phyloP scores from a whole-genome alignment of 2,797 vertebrate species.

The Onychomys leucogaster region DNA sequence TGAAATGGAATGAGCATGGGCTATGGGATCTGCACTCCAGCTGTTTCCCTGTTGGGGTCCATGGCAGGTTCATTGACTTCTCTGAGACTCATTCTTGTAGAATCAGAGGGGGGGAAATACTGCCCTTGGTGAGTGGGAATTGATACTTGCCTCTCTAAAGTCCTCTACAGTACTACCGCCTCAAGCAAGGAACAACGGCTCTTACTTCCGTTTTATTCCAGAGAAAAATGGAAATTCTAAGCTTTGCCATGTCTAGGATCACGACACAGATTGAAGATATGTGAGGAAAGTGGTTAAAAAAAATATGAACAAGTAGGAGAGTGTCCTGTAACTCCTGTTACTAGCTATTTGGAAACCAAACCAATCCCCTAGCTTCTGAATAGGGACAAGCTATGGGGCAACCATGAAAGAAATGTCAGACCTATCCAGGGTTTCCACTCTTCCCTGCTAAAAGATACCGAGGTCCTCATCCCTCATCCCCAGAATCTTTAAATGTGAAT shows the following conservation, averaged over 20 bases:
- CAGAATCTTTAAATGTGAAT: neutral
- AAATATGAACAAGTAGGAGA: neutral
- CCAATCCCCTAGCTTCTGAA: neutral
- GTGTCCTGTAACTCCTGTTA: neutral
- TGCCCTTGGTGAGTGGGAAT: neutral
- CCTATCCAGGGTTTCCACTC: neutral
- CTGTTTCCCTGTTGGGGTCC: neutral
- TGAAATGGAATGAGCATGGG: neutral
- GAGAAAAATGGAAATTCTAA: neutral
- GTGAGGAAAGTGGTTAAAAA: neutral
- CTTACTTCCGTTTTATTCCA: neutral
- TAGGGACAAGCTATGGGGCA: neutral
- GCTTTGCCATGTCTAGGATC: neutral
- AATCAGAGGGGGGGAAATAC: neutral
- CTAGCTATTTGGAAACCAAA: neutral
- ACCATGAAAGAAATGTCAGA: neutral
- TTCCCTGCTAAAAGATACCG: neutral
- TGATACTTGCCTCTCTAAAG: neutral
- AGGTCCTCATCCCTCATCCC: neutral
- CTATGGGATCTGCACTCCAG: neutral
- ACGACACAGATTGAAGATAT: neutral
- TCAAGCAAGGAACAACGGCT: neutral
- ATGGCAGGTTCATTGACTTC: neutral
- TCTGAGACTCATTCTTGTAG: neutral
- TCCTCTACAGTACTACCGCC: accelerated